These are phyloP conservation scores for Malaclemys terrapin DNA, from an alignment of 2,113 vertebrate species.

Conservation along the genomic window DNA sequence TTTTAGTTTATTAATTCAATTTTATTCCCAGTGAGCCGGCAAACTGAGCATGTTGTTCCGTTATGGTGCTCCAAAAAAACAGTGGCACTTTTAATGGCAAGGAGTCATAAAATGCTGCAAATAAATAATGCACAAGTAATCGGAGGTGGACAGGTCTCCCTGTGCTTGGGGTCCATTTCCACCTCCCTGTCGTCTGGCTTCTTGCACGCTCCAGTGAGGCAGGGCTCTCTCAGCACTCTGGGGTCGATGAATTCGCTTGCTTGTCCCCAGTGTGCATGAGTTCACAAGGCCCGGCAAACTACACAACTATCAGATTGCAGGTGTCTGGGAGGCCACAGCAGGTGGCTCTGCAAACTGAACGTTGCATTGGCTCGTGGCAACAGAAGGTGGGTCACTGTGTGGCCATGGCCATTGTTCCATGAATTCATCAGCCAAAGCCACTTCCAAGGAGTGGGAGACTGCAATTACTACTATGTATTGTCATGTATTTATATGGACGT, in stretches of 20 bases:
- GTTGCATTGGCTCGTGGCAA: no score
- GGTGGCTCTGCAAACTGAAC: no score
- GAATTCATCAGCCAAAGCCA: neutral
- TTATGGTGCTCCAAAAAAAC: conserved; percentile 15
- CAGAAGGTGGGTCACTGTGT: no score
- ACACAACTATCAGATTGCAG: no score
- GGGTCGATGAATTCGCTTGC: neutral
- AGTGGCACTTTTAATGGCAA: neutral
- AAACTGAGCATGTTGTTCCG: conserved; percentile 9
- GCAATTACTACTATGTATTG: neutral
- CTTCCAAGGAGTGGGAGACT: accelerated
- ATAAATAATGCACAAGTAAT: neutral
- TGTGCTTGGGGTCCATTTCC: neutral
- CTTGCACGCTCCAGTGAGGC: neutral
- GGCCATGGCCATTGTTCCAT: no score
- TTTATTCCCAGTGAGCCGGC: conserved; percentile 45
- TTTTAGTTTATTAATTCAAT: conserved; percentile 45
- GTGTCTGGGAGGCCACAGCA: no score
- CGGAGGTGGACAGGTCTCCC: neutral
- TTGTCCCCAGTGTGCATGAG: no score
- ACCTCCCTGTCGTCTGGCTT: neutral
- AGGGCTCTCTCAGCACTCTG: neutral
- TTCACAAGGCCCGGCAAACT: no score
- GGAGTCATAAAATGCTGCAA: conserved; percentile 13
- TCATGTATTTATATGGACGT: no score